Conservation (phyloP, 1,140 invertebrate species). For the Mya arenaria region DNA sequence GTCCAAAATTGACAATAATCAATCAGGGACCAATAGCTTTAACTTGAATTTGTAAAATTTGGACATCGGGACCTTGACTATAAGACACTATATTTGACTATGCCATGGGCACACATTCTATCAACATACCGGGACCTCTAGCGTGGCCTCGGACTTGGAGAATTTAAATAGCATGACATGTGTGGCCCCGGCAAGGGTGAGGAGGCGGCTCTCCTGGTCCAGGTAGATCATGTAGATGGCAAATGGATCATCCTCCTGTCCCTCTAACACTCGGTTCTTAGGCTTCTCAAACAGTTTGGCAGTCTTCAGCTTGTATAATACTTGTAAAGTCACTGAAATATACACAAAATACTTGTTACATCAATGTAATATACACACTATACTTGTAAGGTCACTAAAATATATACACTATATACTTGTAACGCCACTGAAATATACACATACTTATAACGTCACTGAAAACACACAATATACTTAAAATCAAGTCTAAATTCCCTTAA, state of each 20-base stretch:
- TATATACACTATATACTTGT: conserved; percentile 97
- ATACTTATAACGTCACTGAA: no score
- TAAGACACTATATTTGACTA: no score
- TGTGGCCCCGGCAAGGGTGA: conserved; percentile 94
- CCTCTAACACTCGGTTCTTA: conserved; percentile 72
- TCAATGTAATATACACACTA: neutral
- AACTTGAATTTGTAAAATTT: no score
- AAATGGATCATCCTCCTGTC: conserved; percentile 92
- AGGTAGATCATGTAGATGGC: conserved; percentile 96
- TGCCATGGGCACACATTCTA: no score
- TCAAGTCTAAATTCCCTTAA: no score
- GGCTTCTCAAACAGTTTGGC: conserved; percentile 93
- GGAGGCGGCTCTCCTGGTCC: conserved; percentile 94
- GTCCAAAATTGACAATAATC: no score
- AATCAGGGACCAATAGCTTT: no score
- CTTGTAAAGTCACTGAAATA: conserved; percentile 88
- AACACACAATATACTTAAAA: no score
- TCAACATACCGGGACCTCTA: conserved; percentile 91
- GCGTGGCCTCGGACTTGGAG: conserved; percentile 92
- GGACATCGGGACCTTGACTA: no score
- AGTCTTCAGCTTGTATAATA: conserved; percentile 98
- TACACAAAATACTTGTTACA: no score
- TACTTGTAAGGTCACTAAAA: no score
- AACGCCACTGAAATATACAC: conserved; percentile 87
- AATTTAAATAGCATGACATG: conserved; percentile 98